These are phyloP conservation scores for Cataglyphis rosenhaueri DNA, from an alignment of 2,888 invertebrate genomes.

Conservation along the genomic window DNA sequence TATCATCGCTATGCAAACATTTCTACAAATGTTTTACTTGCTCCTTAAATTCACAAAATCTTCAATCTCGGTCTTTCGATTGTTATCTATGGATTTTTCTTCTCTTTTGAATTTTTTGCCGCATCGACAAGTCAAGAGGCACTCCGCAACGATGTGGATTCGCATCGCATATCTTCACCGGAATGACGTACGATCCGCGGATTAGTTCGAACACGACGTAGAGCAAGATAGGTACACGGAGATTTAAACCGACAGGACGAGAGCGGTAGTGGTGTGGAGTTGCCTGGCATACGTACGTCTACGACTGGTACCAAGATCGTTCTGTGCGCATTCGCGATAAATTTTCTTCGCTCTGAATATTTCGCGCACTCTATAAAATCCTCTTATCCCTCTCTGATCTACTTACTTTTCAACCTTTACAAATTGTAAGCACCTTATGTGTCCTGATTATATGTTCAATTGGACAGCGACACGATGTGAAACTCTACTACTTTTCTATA, in stretches of 20 bases:
- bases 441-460: slow-evolving; percentile 68
- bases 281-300: slow-evolving; percentile 58
- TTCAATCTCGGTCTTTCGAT: slow-evolving; percentile 6
- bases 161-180: slow-evolving; percentile 19
- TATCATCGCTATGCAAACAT: neutral
- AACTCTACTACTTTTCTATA: neutral
- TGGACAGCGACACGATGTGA: slow-evolving; percentile 20
- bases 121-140: slow-evolving; percentile 33
- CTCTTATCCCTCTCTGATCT: slow-evolving; percentile 62
- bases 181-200: slow-evolving; percentile 64
- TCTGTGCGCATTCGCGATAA: slow-evolving; percentile 64
- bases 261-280: slow-evolving; percentile 33
- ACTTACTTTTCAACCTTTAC: slow-evolving; percentile 54
- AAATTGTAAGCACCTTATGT: slow-evolving; percentile 66
- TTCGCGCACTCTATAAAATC: slow-evolving; percentile 66
- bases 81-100: neutral
- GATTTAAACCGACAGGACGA: slow-evolving; percentile 64
- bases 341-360: slow-evolving; percentile 62
- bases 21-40: slow-evolving; percentile 7
- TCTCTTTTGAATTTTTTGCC: neutral
- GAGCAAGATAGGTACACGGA: slow-evolving; percentile 63
- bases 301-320: slow-evolving; percentile 61
- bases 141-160: slow-evolving; percentile 32
- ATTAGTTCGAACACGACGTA: slow-evolving; percentile 57
- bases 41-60: neutral